A percentile compares a stretch with the other conserved stretches of the same genome.
These are phyloP conservation scores for Mohoua ochrocephala DNA, from an alignment of 2,113 vertebrate species.

Conservation along the genomic window DNA sequence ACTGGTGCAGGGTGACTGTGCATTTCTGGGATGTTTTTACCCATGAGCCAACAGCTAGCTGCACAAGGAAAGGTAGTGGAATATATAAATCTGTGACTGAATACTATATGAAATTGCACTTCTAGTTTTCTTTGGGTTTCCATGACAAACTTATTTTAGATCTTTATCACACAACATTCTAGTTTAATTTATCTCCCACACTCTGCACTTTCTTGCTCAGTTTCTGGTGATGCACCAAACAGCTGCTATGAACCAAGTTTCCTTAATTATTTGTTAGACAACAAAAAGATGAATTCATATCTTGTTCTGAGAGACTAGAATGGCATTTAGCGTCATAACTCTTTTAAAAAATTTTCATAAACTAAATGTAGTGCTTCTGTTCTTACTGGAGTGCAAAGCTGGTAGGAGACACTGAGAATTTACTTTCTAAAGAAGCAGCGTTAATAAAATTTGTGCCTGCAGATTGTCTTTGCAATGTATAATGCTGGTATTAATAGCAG, in stretches of 20 bases:
- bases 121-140: neutral
- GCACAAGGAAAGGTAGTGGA: neutral
- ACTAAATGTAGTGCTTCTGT: neutral
- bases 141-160: neutral
- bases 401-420: neutral
- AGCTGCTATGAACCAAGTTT: neutral
- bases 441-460: neutral
- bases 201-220: neutral
- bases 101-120: neutral
- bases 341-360: neutral
- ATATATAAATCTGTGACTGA: neutral
- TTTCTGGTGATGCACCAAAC: neutral
- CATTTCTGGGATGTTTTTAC: neutral
- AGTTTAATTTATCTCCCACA: neutral
- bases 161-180: neutral
- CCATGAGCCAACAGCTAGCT: neutral
- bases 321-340: neutral
- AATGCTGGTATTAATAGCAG: neutral
- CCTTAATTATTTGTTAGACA: neutral
- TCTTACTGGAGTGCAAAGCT: neutral
- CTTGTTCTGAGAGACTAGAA: neutral
- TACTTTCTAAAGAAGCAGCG: neutral
- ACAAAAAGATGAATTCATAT: neutral
- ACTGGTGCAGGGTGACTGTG: neutral
- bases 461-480: neutral